Conservation (phyloP, 2,888 invertebrate species). For the Folsomia candida region DNA sequence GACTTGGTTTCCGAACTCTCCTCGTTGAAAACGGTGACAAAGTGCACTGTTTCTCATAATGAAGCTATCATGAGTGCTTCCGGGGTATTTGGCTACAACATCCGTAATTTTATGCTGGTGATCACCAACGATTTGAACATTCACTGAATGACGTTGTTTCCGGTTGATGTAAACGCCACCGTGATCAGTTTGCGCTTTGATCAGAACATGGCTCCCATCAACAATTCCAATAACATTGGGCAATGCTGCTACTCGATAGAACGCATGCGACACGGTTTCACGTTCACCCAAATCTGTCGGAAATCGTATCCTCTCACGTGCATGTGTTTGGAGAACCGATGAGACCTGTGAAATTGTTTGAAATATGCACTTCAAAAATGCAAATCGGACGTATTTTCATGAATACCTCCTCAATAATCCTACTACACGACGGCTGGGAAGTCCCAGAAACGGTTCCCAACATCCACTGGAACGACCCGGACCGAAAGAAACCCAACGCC, state of each 20-base stretch:
- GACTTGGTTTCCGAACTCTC: too few species aligned
- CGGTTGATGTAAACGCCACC: slow-evolving; percentile 37
- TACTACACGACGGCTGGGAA: too few species aligned
- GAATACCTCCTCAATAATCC: not conserved
- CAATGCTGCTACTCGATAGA: too few species aligned
- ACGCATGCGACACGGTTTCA: too few species aligned
- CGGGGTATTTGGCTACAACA: slow-evolving; percentile 44
- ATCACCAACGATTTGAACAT: slow-evolving; percentile 44
- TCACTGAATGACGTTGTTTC: slow-evolving; percentile 48
- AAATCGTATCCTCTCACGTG: too few species aligned
- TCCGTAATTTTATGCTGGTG: slow-evolving; percentile 28
- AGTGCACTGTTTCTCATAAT: too few species aligned
- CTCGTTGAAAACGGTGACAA: too few species aligned
- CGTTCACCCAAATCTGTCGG: too few species aligned
- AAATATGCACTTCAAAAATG: slow-evolving; percentile 17
- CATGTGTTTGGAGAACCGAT: too few species aligned
- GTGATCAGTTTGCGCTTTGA: slow-evolving; percentile 35
- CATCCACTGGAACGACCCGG: slow-evolving; percentile 14
- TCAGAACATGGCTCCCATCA: too few species aligned
- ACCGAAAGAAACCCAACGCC: slow-evolving; percentile 2
- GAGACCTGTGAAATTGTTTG: not conserved
- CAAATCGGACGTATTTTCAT: slow-evolving; percentile 19
- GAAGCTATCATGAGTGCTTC: slow-evolving; percentile 47
- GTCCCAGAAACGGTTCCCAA: not conserved
- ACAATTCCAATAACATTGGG: slow-evolving; percentile 46